phyloP scores from a whole-genome alignment of 2,113 vertebrate species.

The Tetrao urogallus region DNA sequence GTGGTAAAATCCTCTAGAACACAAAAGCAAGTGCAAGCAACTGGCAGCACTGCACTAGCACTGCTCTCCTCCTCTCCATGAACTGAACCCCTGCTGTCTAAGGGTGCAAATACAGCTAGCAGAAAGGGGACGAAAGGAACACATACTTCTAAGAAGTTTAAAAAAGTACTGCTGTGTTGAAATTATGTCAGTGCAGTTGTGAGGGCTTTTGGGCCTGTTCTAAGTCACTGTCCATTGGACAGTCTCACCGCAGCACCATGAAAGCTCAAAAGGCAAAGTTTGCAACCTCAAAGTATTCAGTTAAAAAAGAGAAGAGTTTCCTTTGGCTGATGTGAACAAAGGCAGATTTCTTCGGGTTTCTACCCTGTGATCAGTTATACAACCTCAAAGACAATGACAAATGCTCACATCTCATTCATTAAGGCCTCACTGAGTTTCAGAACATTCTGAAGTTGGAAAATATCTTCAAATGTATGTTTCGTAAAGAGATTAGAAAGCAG shows the following conservation, averaged over 20 bases:
- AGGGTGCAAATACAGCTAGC: accelerated
- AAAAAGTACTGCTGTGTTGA: neutral
- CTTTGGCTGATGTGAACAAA: neutral
- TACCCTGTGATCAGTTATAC: neutral
- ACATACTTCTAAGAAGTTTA: neutral
- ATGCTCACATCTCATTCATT: neutral
- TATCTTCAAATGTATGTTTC: conserved; percentile 74
- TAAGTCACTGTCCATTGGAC: neutral
- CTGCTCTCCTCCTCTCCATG: neutral
- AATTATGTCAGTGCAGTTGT: neutral
- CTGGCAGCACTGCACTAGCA: neutral
- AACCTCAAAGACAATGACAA: conserved; percentile 13
- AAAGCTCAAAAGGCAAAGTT: neutral
- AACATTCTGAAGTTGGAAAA: conserved; percentile 74
- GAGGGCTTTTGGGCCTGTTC: neutral
- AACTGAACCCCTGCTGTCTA: neutral
- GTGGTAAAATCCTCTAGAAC: neutral
- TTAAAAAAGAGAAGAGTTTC: neutral
- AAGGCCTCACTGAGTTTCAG: conserved; percentile 21
- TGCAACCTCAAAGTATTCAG: neutral
- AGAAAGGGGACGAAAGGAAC: neutral
- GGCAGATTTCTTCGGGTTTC: neutral
- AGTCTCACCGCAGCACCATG: neutral
- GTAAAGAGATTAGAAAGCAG: conserved; percentile 84
- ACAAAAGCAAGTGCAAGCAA: neutral